Conservation (phyloP, 37 sponge, comb jelly and placozoan species). For the Spongilla lacustris region DNA sequence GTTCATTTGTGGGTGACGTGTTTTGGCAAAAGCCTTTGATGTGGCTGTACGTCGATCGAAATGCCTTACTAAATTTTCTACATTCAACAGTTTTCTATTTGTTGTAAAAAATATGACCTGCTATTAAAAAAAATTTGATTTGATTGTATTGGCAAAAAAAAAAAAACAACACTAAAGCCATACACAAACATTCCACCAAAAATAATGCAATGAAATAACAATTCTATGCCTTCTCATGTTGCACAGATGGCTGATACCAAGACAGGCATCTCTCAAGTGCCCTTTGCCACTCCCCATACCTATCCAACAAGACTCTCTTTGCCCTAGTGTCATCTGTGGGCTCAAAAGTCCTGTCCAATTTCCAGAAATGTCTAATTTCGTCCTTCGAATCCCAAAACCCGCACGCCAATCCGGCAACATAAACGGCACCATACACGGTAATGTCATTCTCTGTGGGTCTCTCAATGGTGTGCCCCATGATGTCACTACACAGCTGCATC, state of each 20-base stretch:
- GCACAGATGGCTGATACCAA: slow-evolving; percentile 40
- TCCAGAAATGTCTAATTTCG: slow-evolving; percentile 51
- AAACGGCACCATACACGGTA: slow-evolving; percentile 82
- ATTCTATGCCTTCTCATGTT: no score
- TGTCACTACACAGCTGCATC: slow-evolving; percentile 55
- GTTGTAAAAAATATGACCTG: no score
- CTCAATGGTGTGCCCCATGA: slow-evolving; percentile 44
- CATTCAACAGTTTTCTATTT: no score
- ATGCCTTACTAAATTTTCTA: no score
- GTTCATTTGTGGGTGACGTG: no score
- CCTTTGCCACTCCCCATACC: slow-evolving; percentile 45
- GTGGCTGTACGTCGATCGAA: no score
- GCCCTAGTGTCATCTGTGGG: neutral
- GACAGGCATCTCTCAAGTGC: slow-evolving; percentile 62
- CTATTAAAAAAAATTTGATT: no score
- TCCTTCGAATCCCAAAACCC: slow-evolving; percentile 76
- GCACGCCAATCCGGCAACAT: slow-evolving; percentile 77
- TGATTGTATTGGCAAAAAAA: no score
- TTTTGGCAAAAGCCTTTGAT: no score
- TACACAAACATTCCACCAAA: no score
- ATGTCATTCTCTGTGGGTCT: slow-evolving; percentile 66
- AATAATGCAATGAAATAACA: no score
- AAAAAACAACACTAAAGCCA: no score
- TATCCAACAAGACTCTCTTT: neutral
- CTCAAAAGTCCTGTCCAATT: slow-evolving; percentile 24